phyloP scores from a whole-genome alignment of 2,888 invertebrate species.

The Pristionchus japonicus region DNA sequence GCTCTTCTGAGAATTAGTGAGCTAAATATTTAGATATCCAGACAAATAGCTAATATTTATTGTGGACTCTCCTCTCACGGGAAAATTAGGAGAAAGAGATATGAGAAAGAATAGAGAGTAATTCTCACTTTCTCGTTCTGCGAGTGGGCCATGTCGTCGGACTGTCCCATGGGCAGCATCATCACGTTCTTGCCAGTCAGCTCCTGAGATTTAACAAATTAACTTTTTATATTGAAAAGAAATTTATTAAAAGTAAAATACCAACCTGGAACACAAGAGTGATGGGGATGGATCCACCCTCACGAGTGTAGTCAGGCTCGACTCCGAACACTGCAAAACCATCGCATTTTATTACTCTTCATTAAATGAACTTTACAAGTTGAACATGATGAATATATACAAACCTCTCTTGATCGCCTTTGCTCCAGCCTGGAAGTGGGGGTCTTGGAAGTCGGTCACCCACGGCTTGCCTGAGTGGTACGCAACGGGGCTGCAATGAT shows the following conservation, averaged over 20 bases:
- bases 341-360: not conserved
- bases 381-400: too few relatives aligned
- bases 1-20: too few relatives aligned
- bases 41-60: too few relatives aligned
- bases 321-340: slow-evolving; percentile 84
- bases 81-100: slow-evolving; percentile 84
- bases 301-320: slow-evolving; percentile 93
- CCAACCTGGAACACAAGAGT: slow-evolving; percentile 84
- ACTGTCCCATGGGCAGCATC: slow-evolving; percentile 91
- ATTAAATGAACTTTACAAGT: not conserved
- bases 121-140: slow-evolving; percentile 89
- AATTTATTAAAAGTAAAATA: too few relatives aligned
- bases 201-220: slow-evolving; percentile 67
- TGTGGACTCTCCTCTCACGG: too few relatives aligned
- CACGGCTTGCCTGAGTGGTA: slow-evolving; percentile 89
- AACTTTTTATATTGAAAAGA: not conserved
- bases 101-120: slow-evolving; percentile 78
- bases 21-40: too few relatives aligned
- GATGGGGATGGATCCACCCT: slow-evolving; percentile 98
- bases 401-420: slow-evolving; percentile 77
- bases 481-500: slow-evolving; percentile 73
- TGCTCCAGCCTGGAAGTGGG: slow-evolving; percentile 90
- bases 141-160: slow-evolving; percentile 98
- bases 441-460: slow-evolving; percentile 92
- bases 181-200: slow-evolving; percentile 86